These are phyloP conservation scores for Erebia palarica DNA, from an alignment of 2,888 invertebrate genomes.

Conservation along the genomic window DNA sequence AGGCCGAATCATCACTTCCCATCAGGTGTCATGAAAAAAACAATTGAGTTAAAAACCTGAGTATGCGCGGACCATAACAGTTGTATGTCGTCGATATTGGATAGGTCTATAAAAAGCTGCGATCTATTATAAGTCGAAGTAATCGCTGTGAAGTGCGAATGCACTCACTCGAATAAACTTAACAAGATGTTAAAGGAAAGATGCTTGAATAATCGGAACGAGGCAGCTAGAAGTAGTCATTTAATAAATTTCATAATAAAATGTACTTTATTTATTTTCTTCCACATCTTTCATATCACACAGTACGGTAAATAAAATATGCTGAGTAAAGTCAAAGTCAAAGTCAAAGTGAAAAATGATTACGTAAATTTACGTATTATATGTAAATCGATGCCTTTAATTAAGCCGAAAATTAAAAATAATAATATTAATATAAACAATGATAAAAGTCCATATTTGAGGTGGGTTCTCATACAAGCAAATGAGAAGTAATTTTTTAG, in stretches of 20 bases:
- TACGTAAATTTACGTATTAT: too few species aligned
- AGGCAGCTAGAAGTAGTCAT: constrained; percentile 8
- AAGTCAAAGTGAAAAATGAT: too few species aligned
- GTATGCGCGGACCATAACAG: constrained; percentile 16
- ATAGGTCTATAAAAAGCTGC: constrained; percentile 24
- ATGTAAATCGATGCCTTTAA: too few species aligned
- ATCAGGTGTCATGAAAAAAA: neutral
- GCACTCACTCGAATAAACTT: constrained; percentile 32
- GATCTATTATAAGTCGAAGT: constrained; percentile 36
- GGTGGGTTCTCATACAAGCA: too few species aligned
- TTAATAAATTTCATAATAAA: constrained; percentile 6
- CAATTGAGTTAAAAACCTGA: neutral
- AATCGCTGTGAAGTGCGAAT: constrained; percentile 32
- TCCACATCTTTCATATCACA: neutral
- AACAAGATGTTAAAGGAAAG: constrained; percentile 25
- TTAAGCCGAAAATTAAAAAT: too few species aligned
- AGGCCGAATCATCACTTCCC: too few species aligned
- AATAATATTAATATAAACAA: too few species aligned
- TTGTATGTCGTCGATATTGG: constrained; percentile 18
- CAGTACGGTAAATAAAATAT: too few species aligned
- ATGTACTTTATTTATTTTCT: neutral
- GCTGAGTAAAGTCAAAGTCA: too few species aligned
- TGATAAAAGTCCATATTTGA: too few species aligned
- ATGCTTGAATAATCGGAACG: constrained; percentile 17
- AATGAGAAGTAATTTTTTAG: too few species aligned